Evolutionary conservation across 92 coral and sea anemone species (phyloP).

Genomic region (Diadumene lineata): DNA sequence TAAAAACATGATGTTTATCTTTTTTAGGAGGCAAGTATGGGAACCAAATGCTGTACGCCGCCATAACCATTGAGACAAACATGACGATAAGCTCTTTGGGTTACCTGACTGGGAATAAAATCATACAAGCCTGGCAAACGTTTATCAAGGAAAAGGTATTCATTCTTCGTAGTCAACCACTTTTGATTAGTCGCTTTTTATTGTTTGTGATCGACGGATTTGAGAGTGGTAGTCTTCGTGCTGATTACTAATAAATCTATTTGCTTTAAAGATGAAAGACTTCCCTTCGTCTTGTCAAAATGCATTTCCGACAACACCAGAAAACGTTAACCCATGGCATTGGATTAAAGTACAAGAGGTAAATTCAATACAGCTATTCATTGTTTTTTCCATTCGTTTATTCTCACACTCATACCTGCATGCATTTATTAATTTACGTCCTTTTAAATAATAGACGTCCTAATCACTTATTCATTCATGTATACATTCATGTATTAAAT

Average conservation of each 20-base stretch:
- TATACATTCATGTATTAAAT: too few relatives aligned
- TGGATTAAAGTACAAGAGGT: conserved; percentile 67
- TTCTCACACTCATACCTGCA: too few relatives aligned
- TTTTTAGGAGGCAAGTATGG: conserved; percentile 72
- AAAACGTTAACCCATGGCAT: conserved; percentile 44
- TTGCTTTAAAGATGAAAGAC: conserved; percentile 21
- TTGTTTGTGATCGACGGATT: not conserved
- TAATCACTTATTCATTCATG: too few relatives aligned
- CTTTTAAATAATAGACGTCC: too few relatives aligned
- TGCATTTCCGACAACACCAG: conserved; percentile 53
- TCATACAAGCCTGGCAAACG: conserved; percentile 77
- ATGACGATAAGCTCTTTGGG: conserved; percentile 46
- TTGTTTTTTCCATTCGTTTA: too few relatives aligned
- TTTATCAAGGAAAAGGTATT: conserved; percentile 59
- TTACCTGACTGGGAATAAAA: conserved; percentile 54
- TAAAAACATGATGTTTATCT: not conserved
- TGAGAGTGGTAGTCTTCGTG: not conserved
- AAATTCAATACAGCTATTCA: not conserved
- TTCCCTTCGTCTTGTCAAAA: conserved; percentile 53
- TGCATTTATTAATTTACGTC: not conserved
- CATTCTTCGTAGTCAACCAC: not conserved
- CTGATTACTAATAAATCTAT: not conserved
- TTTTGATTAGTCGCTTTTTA: not conserved
- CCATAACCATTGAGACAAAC: conserved; percentile 64
- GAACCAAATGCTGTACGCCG: conserved; percentile 63